A percentile compares a stretch with the other conserved stretches of the same genome.
Evolutionary conservation across 2,888 invertebrate species (phyloP).

Genomic region (Mythimna loreyi): DNA sequence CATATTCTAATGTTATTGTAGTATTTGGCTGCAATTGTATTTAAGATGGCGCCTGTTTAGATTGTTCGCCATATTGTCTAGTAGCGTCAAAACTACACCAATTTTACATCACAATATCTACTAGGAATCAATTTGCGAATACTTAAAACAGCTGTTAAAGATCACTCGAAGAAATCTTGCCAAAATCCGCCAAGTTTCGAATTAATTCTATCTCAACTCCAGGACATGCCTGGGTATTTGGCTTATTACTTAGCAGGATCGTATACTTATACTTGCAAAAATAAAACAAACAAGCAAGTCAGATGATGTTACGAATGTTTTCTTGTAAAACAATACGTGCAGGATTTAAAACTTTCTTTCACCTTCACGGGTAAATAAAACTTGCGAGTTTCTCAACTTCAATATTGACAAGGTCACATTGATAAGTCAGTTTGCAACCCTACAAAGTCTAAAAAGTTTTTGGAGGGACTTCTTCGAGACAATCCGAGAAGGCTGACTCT

Average conservation of each 20-base stretch:
- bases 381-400: slow-evolving; percentile 12
- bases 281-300: neutral
- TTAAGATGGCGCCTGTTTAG: too few species aligned
- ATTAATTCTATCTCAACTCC: neutral
- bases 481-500: too few species aligned
- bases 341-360: slow-evolving; percentile 20
- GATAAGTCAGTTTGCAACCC: slow-evolving; percentile 8
- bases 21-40: too few species aligned
- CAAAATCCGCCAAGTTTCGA: too few species aligned
- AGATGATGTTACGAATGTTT: neutral
- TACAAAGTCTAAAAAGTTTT: neutral
- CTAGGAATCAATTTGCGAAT: too few species aligned
- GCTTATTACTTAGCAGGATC: neutral
- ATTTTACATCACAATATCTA: too few species aligned
- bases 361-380: slow-evolving; percentile 20
- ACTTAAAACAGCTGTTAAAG: too few species aligned
- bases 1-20: too few species aligned
- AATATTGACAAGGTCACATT: slow-evolving; percentile 6
- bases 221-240: neutral
- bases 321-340: neutral
- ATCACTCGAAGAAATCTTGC: too few species aligned
- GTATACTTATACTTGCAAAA: neutral
- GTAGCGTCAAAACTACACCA: too few species aligned
- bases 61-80: too few species aligned
- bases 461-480: too few species aligned